phyloP scores from a whole-genome alignment of 2,888 invertebrate genomes.

The Helleia helle region DNA sequence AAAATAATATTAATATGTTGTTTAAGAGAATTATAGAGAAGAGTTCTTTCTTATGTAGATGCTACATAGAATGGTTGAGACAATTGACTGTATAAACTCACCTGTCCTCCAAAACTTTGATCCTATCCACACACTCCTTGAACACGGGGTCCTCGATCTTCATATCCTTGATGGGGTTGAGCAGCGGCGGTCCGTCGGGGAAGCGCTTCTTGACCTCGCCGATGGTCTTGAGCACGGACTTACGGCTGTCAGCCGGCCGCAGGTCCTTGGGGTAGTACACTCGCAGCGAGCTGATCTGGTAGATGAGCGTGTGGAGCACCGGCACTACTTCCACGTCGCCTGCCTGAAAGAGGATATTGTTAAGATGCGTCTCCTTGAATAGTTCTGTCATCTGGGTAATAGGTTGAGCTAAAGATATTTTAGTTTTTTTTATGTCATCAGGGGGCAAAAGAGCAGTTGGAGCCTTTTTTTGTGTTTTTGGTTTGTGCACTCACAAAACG shows the following conservation, averaged over 20 bases:
- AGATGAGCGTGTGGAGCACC: conserved; percentile 85
- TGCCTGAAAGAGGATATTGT: conserved; percentile 53
- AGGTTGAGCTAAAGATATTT: no score
- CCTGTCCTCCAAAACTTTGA: conserved; percentile 87
- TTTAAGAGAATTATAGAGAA: no score
- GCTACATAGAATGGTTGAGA: no score
- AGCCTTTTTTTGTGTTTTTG: no score
- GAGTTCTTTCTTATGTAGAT: no score
- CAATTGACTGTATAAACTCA: no score
- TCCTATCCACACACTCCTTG: conserved; percentile 85
- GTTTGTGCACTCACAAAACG: no score
- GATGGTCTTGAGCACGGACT: conserved; percentile 88
- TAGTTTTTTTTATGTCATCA: no score
- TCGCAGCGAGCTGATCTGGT: conserved; percentile 90
- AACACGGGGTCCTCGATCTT: conserved; percentile 90
- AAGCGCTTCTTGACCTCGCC: conserved; percentile 93
- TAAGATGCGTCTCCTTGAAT: no score
- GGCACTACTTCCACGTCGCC: conserved; percentile 94
- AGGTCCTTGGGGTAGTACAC: conserved; percentile 94
- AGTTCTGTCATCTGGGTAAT: no score
- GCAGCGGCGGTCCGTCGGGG: conserved; percentile 87
- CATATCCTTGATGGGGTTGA: conserved; percentile 98
- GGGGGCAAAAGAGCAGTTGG: no score
- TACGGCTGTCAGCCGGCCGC: conserved; percentile 86
- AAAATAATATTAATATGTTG: no score